Conservation (phyloP, 2,113 vertebrate species). For the Aix galericulata region DNA sequence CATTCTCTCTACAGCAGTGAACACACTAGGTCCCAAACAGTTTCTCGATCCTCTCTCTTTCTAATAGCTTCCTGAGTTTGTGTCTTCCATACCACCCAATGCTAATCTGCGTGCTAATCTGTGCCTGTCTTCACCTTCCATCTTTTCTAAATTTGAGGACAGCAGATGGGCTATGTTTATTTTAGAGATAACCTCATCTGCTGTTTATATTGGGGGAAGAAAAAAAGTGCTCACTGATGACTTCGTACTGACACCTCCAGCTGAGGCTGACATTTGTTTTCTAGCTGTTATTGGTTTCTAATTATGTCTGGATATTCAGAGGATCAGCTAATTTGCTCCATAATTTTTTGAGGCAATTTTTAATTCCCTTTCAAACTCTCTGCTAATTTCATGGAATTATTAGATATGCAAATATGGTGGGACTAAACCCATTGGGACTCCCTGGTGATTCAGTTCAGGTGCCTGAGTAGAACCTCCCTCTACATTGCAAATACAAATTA, state of each 20-base stretch:
- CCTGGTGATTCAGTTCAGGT: neutral
- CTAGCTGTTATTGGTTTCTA: slow-evolving; percentile 49
- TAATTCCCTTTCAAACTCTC: slow-evolving; percentile 39
- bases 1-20: neutral
- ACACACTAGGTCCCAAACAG: neutral
- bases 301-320: slow-evolving; percentile 50
- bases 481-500: neutral
- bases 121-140: neutral
- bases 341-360: slow-evolving; percentile 60
- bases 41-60: neutral
- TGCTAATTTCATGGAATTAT: slow-evolving; percentile 9
- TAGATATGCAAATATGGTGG: slow-evolving; percentile 1
- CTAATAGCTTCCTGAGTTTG: neutral
- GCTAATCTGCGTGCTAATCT: neutral
- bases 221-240: slow-evolving; percentile 24
- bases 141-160: neutral
- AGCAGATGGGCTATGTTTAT: slow-evolving; percentile 63
- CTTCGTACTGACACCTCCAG: slow-evolving; percentile 55
- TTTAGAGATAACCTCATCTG: slow-evolving; percentile 55
- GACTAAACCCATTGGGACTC: neutral
- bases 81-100: neutral
- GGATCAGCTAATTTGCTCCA: slow-evolving; percentile 47
- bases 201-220: slow-evolving; percentile 28
- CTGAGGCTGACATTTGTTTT: slow-evolving; percentile 63
- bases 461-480: neutral